Evolutionary conservation across 2,113 vertebrate genomes (phyloP).

Genomic region (Symphodus melops): DNA sequence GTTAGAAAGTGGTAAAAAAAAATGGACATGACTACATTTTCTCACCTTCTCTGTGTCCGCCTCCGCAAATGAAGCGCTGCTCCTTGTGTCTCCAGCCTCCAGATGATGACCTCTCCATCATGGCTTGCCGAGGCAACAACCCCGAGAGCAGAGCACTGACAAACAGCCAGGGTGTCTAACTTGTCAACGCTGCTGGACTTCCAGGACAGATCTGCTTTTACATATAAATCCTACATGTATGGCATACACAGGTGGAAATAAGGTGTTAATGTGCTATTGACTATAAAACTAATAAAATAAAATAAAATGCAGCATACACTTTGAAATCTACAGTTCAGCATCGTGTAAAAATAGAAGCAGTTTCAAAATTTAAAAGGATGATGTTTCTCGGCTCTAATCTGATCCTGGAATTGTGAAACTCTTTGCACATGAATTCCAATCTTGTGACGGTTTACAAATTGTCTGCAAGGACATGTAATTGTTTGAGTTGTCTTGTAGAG

Average conservation of each 20-base stretch:
- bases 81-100: constrained; percentile 66
- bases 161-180: constrained; percentile 61
- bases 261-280: too few relatives aligned
- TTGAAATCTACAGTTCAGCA: too few relatives aligned
- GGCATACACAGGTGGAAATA: not conserved
- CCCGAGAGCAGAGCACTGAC: constrained; percentile 52
- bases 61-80: constrained; percentile 39
- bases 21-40: too few relatives aligned
- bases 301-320: too few relatives aligned
- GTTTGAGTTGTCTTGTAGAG: constrained; percentile 36
- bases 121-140: constrained; percentile 67
- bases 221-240: constrained; percentile 51
- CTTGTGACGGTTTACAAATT: constrained; percentile 34
- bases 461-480: constrained; percentile 15
- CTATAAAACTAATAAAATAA: too few relatives aligned
- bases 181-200: constrained; percentile 53
- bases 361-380: not conserved
- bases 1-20: too few relatives aligned
- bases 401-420: constrained; percentile 15
- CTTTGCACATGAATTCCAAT: not conserved
- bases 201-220: constrained; percentile 63
- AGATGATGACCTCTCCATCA: constrained; percentile 71
- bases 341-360: not conserved
- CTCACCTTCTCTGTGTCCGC: constrained; percentile 30
- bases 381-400: not conserved